Conservation (phyloP, 2,113 vertebrate genomes). For the Condylura cristata region DNA sequence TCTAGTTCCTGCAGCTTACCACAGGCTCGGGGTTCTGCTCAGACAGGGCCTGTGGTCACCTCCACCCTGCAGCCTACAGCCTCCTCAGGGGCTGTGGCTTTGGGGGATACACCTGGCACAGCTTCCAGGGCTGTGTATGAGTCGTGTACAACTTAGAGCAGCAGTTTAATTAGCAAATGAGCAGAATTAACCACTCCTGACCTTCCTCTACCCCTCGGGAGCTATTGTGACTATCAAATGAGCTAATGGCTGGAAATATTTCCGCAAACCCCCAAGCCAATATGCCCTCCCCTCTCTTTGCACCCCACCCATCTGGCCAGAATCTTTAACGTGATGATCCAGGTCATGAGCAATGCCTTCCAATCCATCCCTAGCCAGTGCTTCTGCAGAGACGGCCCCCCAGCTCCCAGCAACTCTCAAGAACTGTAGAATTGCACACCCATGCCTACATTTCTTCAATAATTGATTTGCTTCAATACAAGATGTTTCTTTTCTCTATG, state of each 20-base stretch:
- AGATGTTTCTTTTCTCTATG: neutral
- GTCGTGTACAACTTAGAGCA: neutral
- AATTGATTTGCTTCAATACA: neutral
- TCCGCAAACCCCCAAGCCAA: neutral
- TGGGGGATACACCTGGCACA: neutral
- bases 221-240: neutral
- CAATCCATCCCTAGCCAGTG: neutral
- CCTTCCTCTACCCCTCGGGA: neutral
- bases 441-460: neutral
- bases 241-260: constrained; percentile 36
- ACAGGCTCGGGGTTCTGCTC: neutral
- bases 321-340: neutral
- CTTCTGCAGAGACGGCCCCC: neutral
- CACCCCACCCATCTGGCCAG: neutral
- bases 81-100: neutral
- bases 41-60: neutral
- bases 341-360: constrained; percentile 15
- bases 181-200: neutral
- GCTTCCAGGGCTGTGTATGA: neutral
- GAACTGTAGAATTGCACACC: neutral
- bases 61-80: neutral
- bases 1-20: neutral
- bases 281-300: neutral
- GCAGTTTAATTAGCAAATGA: neutral
- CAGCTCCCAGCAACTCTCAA: neutral